Evolutionary conservation across 2,888 invertebrate genomes (phyloP).

Genomic region (Dynastes tityus): DNA sequence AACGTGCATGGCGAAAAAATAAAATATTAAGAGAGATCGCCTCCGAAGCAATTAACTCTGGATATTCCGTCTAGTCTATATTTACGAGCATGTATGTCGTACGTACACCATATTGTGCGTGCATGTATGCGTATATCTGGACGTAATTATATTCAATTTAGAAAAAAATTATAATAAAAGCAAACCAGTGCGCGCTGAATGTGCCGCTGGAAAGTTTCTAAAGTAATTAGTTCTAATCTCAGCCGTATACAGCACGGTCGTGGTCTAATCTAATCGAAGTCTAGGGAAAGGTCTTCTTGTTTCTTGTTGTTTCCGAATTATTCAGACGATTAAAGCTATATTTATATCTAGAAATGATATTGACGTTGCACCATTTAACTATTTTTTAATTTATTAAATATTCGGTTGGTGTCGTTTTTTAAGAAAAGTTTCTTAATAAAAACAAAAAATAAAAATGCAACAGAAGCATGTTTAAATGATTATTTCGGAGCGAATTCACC

Average conservation of each 20-base stretch:
- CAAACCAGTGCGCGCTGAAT: too few species aligned
- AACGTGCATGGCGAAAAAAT: conserved; percentile 17
- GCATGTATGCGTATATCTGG: background rate
- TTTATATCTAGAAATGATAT: too few species aligned
- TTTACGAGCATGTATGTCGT: background rate
- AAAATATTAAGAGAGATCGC: conserved; percentile 9
- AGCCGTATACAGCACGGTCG: background rate
- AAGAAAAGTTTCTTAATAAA: too few species aligned
- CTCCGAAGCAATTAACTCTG: conserved; percentile 23
- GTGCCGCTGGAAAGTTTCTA: background rate
- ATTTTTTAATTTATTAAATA: too few species aligned
- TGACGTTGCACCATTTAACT: too few species aligned
- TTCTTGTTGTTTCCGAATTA: too few species aligned
- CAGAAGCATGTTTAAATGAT: too few species aligned
- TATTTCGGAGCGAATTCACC: too few species aligned
- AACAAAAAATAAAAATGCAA: too few species aligned
- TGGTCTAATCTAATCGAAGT: background rate
- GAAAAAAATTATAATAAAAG: background rate
- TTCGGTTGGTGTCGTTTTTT: too few species aligned
- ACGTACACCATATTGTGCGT: background rate
- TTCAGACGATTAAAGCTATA: too few species aligned
- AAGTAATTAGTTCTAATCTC: conserved; percentile 10
- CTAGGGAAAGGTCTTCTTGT: too few species aligned
- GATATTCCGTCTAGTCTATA: conserved; percentile 10
- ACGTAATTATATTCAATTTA: conserved; percentile 10